Evolutionary conservation across 2,888 invertebrate genomes (phyloP).

Genomic region (Eupithecia abbreviata): DNA sequence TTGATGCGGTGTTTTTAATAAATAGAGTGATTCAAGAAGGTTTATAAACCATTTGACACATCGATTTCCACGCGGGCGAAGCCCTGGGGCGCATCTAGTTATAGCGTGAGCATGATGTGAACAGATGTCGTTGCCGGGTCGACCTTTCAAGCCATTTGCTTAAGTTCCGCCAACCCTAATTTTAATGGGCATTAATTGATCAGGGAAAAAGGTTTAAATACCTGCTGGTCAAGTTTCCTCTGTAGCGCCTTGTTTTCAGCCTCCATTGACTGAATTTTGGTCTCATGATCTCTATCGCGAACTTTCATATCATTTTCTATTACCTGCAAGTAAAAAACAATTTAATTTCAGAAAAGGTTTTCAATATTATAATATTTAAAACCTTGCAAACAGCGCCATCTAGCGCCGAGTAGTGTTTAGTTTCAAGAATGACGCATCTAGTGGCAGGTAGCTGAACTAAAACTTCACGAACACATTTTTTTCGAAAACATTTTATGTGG

Average conservation of each 20-base stretch:
- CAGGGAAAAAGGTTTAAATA: constrained; percentile 37
- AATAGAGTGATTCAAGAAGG: too few relatives aligned
- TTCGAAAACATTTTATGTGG: not conserved
- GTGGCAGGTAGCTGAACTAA: constrained; percentile 7
- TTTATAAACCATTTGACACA: too few relatives aligned
- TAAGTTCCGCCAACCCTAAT: not conserved
- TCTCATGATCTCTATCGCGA: constrained; percentile 67
- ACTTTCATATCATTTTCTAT: constrained; percentile 71
- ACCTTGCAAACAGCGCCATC: constrained; percentile 28
- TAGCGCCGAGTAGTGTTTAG: constrained; percentile 21
- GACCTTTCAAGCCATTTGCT: not conserved
- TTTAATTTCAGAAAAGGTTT: not conserved
- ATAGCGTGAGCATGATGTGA: not conserved
- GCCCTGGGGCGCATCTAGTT: too few relatives aligned
- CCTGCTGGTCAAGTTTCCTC: constrained; percentile 77
- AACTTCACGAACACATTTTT: not conserved
- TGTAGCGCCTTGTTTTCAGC: constrained; percentile 61
- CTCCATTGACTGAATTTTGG: constrained; percentile 62
- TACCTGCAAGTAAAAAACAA: constrained; percentile 54
- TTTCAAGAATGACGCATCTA: constrained; percentile 13
- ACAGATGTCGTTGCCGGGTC: not conserved
- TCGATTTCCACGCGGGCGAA: too few relatives aligned
- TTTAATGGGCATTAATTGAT: not conserved
- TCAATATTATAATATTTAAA: not conserved
- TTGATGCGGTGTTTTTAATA: too few relatives aligned